These are phyloP conservation scores for Psittacara wagleri DNA, from an alignment of 2,113 vertebrate species.

Conservation along the genomic window DNA sequence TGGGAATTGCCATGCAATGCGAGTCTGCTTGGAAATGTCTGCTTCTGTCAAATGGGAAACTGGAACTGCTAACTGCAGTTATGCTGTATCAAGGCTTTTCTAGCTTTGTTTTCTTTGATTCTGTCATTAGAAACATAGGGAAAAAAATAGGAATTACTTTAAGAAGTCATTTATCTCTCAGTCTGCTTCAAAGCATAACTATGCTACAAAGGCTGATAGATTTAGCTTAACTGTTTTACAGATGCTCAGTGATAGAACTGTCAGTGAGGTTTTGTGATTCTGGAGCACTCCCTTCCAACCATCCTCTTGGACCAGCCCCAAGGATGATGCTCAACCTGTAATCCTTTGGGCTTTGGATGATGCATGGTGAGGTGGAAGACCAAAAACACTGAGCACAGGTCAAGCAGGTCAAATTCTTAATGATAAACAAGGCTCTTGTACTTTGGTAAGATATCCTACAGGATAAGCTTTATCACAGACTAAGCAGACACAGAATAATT, in stretches of 20 bases:
- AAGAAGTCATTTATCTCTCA: not conserved
- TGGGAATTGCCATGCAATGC: rapidly evolving
- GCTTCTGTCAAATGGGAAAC: not conserved
- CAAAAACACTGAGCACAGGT: not conserved
- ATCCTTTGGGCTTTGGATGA: not conserved
- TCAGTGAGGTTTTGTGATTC: not conserved
- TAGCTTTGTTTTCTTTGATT: not conserved
- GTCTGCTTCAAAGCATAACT: not conserved
- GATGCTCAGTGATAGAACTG: not conserved
- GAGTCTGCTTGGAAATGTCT: not conserved
- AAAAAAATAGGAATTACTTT: not conserved
- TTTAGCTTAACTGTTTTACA: not conserved
- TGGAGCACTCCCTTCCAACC: not conserved
- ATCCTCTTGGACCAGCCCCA: not conserved
- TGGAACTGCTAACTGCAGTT: not conserved
- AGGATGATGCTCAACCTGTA: not conserved
- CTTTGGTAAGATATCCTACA: not conserved
- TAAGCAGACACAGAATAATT: not conserved
- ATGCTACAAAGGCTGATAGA: not conserved
- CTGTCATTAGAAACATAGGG: not conserved
- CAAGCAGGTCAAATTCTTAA: not conserved
- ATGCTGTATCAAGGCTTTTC: not conserved
- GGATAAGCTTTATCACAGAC: not conserved
- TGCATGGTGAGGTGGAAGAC: not conserved
- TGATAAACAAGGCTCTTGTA: not conserved